These are phyloP conservation scores for Pseudolaguvia tuberculata DNA, from an alignment of 2,113 vertebrate genomes.

Conservation along the genomic window DNA sequence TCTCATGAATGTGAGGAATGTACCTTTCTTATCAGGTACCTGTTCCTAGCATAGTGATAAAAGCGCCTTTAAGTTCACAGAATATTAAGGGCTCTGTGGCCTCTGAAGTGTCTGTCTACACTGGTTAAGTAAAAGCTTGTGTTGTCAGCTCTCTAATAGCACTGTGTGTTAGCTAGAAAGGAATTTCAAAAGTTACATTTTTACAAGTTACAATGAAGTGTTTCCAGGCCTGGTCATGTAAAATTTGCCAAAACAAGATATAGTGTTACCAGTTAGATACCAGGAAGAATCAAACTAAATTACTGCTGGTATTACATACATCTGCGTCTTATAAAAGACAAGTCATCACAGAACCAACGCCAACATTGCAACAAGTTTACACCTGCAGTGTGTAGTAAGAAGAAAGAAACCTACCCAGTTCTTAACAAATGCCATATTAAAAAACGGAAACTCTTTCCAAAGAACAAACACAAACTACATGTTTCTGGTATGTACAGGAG, in stretches of 20 bases:
- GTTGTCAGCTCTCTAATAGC: background rate
- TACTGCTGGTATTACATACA: background rate
- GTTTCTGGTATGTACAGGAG: background rate
- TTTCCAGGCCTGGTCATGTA: conserved; percentile 11
- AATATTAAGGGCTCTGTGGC: conserved; percentile 22
- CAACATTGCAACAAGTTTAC: conserved; percentile 4
- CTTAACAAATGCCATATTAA: background rate
- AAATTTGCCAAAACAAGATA: background rate
- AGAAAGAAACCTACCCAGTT: background rate
- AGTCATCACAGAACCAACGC: background rate
- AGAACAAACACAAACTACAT: background rate
- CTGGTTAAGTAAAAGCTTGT: background rate
- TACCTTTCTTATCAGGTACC: conserved; percentile 43
- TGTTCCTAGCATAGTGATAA: conserved; percentile 37
- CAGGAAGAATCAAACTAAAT: background rate
- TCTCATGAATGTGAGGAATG: conserved; percentile 35
- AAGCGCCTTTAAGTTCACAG: background rate
- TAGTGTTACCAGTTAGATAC: background rate
- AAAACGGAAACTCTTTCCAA: background rate
- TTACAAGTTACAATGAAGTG: conserved; percentile 12
- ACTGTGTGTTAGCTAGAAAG: conserved; percentile 34
- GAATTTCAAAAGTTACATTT: conserved; percentile 1
- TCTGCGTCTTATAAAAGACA: background rate
- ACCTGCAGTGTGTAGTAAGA: conserved; percentile 3
- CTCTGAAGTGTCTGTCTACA: background rate